Evolutionary conservation across 2,797 vertebrate species (phyloP).

Genomic region (Tarsius wallacei): DNA sequence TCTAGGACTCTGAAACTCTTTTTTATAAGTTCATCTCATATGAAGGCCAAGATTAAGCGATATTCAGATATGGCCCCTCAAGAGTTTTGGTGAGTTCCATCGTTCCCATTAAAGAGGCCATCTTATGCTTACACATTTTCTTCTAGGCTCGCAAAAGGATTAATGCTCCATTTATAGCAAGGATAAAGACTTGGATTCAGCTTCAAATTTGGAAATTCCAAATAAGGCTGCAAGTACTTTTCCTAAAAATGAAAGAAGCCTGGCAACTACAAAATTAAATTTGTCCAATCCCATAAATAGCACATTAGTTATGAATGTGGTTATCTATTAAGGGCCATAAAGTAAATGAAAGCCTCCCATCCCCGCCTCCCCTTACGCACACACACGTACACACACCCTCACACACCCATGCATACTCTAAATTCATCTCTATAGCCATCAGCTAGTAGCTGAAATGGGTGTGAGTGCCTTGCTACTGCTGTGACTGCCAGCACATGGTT

Average conservation of each 20-base stretch:
- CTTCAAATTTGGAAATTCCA: conserved; percentile 71
- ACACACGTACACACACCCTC: background rate
- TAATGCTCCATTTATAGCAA: conserved; percentile 58
- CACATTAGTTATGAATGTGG: conserved; percentile 25
- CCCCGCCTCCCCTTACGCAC: too few species aligned
- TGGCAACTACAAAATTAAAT: conserved; percentile 73
- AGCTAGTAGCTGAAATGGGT: background rate
- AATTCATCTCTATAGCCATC: background rate
- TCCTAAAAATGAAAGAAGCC: conserved; percentile 67
- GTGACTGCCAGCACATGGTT: background rate
- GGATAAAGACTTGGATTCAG: conserved; percentile 41
- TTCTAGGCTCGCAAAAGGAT: background rate
- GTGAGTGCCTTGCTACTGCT: background rate
- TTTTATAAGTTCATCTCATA: background rate
- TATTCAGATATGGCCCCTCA: background rate
- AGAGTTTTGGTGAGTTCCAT: background rate
- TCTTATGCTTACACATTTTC: background rate
- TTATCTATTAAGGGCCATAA: background rate
- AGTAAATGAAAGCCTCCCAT: conserved; percentile 29
- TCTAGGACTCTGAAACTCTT: background rate
- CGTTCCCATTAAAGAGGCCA: background rate
- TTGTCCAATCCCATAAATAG: conserved; percentile 66
- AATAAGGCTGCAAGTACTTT: conserved; percentile 52
- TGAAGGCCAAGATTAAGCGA: background rate
- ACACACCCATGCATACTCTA: too few species aligned